Conservation (phyloP, 2,888 invertebrate species). For the Drosophila robusta region DNA sequence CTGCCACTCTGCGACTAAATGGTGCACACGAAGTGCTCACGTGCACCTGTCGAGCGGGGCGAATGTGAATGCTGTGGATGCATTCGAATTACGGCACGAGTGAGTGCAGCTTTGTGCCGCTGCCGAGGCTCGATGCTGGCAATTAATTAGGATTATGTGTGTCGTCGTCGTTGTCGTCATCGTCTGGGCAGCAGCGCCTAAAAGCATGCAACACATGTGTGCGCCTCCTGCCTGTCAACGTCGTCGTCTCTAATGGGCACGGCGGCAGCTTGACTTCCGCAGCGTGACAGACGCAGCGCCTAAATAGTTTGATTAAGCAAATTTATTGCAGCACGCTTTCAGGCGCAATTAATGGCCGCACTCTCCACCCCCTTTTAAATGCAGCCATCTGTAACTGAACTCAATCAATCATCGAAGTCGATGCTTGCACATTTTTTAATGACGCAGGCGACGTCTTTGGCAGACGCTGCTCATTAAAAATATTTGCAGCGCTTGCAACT, state of each 20-base stretch:
- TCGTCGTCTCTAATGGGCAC: constrained; percentile 33
- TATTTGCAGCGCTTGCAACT: constrained; percentile 34
- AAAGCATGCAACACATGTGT: constrained; percentile 67
- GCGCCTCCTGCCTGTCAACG: background rate
- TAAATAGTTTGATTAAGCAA: constrained; percentile 78
- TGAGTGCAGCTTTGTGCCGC: constrained; percentile 47
- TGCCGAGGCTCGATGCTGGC: constrained; percentile 59
- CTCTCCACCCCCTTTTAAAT: background rate
- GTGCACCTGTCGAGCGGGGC: constrained; percentile 63
- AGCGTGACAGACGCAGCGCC: constrained; percentile 58
- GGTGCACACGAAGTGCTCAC: constrained; percentile 77
- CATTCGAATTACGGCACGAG: constrained; percentile 52
- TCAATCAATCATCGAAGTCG: constrained; percentile 66
- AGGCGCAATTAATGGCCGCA: constrained; percentile 62
- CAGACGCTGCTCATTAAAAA: constrained; percentile 61
- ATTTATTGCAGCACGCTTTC: constrained; percentile 65
- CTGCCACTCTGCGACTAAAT: constrained; percentile 61
- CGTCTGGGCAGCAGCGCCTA: constrained; percentile 60
- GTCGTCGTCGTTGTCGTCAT: constrained; percentile 38
- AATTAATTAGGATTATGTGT: constrained; percentile 82
- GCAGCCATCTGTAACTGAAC: constrained; percentile 32
- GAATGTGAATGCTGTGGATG: constrained; percentile 36
- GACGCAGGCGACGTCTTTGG: constrained; percentile 51
- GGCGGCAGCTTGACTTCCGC: constrained; percentile 69
- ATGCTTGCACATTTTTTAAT: constrained; percentile 59